phyloP scores from a whole-genome alignment of 2,888 invertebrate genomes.

The Steromphala cineraria region DNA sequence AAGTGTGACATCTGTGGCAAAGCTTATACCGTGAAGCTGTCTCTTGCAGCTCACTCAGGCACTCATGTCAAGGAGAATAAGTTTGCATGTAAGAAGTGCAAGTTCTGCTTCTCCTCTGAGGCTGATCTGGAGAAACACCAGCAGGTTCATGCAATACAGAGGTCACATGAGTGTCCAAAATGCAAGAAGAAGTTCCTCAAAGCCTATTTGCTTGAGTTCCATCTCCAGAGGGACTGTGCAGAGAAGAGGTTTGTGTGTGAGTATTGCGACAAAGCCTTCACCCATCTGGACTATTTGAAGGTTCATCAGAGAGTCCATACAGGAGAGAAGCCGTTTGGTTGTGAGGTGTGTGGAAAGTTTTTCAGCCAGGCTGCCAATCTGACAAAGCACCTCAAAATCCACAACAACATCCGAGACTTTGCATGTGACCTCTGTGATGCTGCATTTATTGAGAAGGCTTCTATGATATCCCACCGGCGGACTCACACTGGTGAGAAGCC shows the following conservation, averaged over 20 bases:
- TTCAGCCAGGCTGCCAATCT: slow-evolving; percentile 34
- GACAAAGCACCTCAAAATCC: slow-evolving; percentile 29
- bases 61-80: not conserved
- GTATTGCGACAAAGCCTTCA: not conserved
- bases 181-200: not conserved
- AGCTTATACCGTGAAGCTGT: not conserved
- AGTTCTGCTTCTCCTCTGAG: not conserved
- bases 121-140: not conserved
- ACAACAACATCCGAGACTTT: slow-evolving; percentile 30
- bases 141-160: not conserved
- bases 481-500: slow-evolving; percentile 38
- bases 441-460: slow-evolving; percentile 34
- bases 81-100: not conserved
- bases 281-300: slow-evolving; percentile 3
- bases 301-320: slow-evolving; percentile 36
- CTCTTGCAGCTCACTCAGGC: not conserved
- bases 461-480: slow-evolving; percentile 31
- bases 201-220: slow-evolving; percentile 1
- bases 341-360: slow-evolving; percentile 28
- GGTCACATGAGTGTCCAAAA: not conserved
- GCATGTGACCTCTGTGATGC: slow-evolving; percentile 34
- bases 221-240: not conserved
- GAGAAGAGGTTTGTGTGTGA: not conserved
- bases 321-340: slow-evolving; percentile 37
- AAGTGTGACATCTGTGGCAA: slow-evolving; percentile 22